phyloP scores from a whole-genome alignment of 2,888 invertebrate species.

The Pycnomerus fuliginosus region DNA sequence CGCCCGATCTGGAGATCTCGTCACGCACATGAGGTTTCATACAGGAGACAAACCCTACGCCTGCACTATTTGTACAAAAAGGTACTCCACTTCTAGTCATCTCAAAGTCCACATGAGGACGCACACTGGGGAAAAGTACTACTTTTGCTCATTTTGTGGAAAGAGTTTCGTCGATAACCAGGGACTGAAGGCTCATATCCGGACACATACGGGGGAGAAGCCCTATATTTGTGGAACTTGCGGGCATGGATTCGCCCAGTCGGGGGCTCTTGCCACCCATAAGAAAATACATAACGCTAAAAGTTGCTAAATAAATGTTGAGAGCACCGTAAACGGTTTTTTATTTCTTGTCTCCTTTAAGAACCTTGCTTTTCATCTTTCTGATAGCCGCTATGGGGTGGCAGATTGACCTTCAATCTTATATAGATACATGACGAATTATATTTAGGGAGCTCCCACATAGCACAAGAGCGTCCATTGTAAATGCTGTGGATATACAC shows the following conservation, averaged over 20 bases:
- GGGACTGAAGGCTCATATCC: constrained; percentile 40
- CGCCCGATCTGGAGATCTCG: constrained; percentile 42
- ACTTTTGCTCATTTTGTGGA: constrained; percentile 39
- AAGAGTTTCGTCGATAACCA: constrained; percentile 42
- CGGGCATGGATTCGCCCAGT: constrained; percentile 41
- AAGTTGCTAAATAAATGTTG: too few relatives aligned
- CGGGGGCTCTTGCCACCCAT: constrained; percentile 43
- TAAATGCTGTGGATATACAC: too few relatives aligned
- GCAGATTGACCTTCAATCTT: too few relatives aligned
- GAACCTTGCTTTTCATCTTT: too few relatives aligned
- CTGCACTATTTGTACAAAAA: constrained; percentile 39
- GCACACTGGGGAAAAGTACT: constrained; percentile 40
- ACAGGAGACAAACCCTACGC: constrained; percentile 45
- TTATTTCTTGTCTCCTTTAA: too few relatives aligned
- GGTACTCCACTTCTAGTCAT: constrained; percentile 44
- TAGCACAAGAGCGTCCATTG: too few relatives aligned
- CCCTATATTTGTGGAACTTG: constrained; percentile 43
- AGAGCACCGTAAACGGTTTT: too few relatives aligned
- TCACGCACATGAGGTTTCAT: constrained; percentile 42
- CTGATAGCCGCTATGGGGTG: too few relatives aligned
- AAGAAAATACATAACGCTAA: constrained; percentile 29
- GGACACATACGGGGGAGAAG: constrained; percentile 45
- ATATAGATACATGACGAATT: too few relatives aligned
- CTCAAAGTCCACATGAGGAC: constrained; percentile 42
- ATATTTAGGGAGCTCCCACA: too few relatives aligned